A percentile compares a stretch with the other conserved stretches of the same genome.
Conservation (phyloP, 2,797 vertebrate species). For the Lemur catta region DNA sequence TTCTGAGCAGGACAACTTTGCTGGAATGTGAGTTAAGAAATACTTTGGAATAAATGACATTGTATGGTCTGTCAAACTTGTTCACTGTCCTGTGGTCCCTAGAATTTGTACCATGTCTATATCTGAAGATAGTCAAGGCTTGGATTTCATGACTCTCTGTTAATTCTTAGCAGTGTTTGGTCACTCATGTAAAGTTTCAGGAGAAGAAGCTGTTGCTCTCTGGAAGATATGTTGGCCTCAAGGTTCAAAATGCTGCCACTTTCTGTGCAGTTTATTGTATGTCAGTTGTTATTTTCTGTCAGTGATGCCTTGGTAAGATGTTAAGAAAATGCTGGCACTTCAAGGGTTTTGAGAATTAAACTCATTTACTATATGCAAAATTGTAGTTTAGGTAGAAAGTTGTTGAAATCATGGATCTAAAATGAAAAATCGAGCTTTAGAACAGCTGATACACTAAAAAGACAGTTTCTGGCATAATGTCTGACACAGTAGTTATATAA, state of each 20-base stretch:
- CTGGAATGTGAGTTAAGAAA: neutral
- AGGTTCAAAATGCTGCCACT: neutral
- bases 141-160: neutral
- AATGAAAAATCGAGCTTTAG: neutral
- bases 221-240: neutral
- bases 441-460: neutral
- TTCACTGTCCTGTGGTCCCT: neutral
- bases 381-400: neutral
- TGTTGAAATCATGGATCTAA: neutral
- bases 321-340: neutral
- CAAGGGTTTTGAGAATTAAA: neutral
- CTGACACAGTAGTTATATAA: neutral
- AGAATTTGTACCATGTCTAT: neutral
- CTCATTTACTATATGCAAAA: neutral
- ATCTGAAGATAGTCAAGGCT: neutral
- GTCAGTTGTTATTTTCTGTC: neutral
- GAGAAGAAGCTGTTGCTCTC: neutral
- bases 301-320: neutral
- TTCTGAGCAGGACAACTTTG: neutral
- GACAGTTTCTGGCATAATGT: neutral
- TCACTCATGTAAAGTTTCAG: neutral
- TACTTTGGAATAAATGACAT: neutral
- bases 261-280: neutral
- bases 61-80: neutral
- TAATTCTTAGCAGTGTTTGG: neutral